phyloP scores from a whole-genome alignment of 2,797 vertebrate species.

The Ctenopoma kingsleyae region DNA sequence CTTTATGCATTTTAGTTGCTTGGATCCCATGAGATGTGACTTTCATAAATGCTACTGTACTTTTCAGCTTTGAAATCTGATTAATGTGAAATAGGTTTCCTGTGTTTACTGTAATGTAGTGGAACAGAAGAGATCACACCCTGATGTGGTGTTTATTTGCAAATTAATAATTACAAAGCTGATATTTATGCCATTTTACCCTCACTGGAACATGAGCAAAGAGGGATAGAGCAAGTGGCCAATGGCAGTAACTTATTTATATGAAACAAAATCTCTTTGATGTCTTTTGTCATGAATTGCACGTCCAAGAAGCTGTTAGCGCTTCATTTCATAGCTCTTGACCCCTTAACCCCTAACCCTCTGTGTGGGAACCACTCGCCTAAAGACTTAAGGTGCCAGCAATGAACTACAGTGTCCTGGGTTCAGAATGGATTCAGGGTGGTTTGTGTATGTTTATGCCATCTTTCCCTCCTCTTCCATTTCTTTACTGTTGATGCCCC shows the following conservation, averaged over 20 bases:
- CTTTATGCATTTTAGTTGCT: slow-evolving; percentile 13
- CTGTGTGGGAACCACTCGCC: background rate
- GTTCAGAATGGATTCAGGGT: background rate
- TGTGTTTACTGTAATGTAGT: background rate
- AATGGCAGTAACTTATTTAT: background rate
- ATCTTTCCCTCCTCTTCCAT: background rate
- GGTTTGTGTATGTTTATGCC: slow-evolving; percentile 14
- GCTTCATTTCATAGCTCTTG: background rate
- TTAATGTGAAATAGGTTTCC: background rate
- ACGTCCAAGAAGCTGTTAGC: background rate
- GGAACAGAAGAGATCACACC: background rate
- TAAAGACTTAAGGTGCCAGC: background rate
- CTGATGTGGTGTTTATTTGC: slow-evolving; percentile 1
- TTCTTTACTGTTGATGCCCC: background rate
- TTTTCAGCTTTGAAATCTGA: slow-evolving; percentile 6
- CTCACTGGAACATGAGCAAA: background rate
- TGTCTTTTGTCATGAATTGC: background rate
- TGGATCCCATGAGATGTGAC: slow-evolving; percentile 13
- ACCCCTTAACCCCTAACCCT: no score
- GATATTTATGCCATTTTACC: background rate
- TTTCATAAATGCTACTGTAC: slow-evolving; percentile 6
- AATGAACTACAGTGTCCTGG: background rate
- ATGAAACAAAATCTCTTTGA: background rate
- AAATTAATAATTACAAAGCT: slow-evolving; percentile 2
- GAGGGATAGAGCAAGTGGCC: background rate